A percentile compares a stretch with the other conserved stretches of the same genome.
Evolutionary conservation across 2,113 vertebrate genomes (phyloP).

Genomic region (Xyliphius kryptos): DNA sequence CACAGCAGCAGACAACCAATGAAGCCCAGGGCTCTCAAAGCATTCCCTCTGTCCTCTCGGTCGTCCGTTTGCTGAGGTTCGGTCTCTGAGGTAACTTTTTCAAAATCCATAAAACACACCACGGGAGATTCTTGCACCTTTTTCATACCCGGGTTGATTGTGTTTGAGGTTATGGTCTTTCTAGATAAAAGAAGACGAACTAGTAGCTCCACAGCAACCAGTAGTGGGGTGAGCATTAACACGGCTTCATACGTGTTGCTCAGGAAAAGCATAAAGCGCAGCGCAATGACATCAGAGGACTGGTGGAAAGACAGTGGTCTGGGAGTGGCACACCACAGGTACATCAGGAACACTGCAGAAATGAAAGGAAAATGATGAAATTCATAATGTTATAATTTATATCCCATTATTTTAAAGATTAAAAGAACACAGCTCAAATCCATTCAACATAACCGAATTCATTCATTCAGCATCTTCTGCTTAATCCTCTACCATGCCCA

Average conservation of each 20-base stretch:
- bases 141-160: not conserved
- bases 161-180: not conserved
- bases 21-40: conserved; percentile 36
- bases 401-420: no score
- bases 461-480: no score
- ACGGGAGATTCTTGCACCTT: not conserved
- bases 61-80: not conserved
- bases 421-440: no score
- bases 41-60: not conserved
- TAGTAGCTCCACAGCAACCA: conserved; percentile 56
- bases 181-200: conserved; percentile 33
- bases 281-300: conserved; percentile 50
- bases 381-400: no score
- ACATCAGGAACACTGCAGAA: conserved; percentile 56
- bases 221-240: conserved; percentile 55
- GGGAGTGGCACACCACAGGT: conserved; percentile 46
- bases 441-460: no score
- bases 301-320: conserved; percentile 38
- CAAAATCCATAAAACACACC: not conserved
- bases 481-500: no score
- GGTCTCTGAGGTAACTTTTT: not conserved
- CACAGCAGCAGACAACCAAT: conserved; percentile 63
- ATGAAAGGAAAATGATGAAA: not conserved
- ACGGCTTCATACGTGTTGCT: conserved; percentile 57
- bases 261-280: conserved; percentile 65